Evolutionary conservation across 2,888 invertebrate genomes (phyloP).

Genomic region (Nemoura dubitans): DNA sequence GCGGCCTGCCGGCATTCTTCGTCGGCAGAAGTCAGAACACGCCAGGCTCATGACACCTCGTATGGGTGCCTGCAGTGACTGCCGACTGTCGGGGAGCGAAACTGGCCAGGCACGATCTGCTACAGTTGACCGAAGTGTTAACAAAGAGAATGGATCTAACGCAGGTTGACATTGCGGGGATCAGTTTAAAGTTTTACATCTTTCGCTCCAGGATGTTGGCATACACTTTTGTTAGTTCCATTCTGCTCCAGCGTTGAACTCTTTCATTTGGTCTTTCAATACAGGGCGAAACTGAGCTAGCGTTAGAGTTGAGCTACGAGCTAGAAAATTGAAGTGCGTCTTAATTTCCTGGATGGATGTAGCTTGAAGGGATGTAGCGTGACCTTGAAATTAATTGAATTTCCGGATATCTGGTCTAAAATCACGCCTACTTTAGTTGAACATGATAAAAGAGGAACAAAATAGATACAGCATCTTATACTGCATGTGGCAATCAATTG

Average conservation of each 20-base stretch:
- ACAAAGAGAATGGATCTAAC: constrained; percentile 15
- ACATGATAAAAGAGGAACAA: background rate
- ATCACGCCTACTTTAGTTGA: background rate
- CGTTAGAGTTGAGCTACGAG: too few relatives aligned
- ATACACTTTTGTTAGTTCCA: too few relatives aligned
- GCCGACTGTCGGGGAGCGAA: too few relatives aligned
- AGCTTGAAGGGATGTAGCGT: background rate
- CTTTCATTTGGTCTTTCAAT: too few relatives aligned
- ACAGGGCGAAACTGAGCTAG: background rate
- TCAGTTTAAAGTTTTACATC: too few relatives aligned
- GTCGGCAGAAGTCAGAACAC: background rate
- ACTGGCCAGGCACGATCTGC: background rate
- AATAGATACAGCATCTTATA: background rate
- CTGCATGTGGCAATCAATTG: too few relatives aligned
- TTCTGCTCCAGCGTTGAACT: background rate
- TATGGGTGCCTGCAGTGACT: background rate
- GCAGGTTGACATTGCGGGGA: constrained; percentile 13
- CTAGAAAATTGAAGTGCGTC: too few relatives aligned
- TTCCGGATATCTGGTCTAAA: background rate
- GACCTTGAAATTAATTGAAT: too few relatives aligned
- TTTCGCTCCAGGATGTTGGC: too few relatives aligned
- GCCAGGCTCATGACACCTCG: background rate
- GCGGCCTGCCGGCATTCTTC: background rate
- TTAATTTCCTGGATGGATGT: too few relatives aligned
- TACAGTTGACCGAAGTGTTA: background rate